phyloP scores from a whole-genome alignment of 2,113 vertebrate species.

The Tringa solitaria region DNA sequence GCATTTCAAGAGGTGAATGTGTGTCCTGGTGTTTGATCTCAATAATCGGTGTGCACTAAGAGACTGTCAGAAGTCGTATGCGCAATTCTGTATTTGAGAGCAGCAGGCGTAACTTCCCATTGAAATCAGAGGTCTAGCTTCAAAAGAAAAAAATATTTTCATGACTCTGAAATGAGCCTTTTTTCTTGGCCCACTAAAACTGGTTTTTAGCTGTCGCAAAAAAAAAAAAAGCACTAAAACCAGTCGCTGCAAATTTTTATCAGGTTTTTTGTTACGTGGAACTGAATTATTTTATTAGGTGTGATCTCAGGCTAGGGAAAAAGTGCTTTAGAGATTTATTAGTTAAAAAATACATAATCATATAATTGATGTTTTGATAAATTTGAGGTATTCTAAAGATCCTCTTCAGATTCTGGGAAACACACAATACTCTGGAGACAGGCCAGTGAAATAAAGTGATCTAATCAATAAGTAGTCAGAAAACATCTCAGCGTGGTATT shows the following conservation, averaged over 20 bases:
- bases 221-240: neutral
- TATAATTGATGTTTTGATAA: neutral
- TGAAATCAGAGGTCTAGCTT: neutral
- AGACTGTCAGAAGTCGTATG: neutral
- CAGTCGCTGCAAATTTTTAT: neutral
- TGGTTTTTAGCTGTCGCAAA: neutral
- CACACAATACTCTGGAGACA: neutral
- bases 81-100: neutral
- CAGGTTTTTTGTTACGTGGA: neutral
- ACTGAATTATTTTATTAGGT: neutral
- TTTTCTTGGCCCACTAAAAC: neutral
- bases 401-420: neutral
- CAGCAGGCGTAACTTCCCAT: neutral
- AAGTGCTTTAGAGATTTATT: neutral
- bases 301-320: neutral
- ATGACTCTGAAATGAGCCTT: neutral
- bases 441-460: neutral
- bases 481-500: neutral
- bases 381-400: neutral
- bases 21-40: neutral
- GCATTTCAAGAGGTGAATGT: neutral
- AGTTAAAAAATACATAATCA: neutral
- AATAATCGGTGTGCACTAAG: fast-evolving
- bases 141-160: neutral
- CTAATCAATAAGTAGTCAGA: neutral